Conservation (phyloP, 2,888 invertebrate species). For the Kryphioiulus occultus region DNA sequence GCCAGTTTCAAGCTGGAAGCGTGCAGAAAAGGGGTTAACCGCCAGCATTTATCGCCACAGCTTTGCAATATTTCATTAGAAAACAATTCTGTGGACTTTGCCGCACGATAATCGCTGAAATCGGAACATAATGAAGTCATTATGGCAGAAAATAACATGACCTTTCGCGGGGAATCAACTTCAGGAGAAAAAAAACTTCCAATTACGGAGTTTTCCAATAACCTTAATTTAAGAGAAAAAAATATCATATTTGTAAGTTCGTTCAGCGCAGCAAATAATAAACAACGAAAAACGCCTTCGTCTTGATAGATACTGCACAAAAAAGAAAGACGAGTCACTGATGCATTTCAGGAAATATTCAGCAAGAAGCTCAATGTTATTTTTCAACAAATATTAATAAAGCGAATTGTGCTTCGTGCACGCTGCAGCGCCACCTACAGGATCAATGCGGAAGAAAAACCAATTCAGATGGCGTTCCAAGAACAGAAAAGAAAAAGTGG, state of each 20-base stretch:
- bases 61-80: background rate
- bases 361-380: background rate
- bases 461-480: background rate
- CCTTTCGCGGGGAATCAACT: too few species aligned
- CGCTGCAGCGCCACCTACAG: background rate
- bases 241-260: too few species aligned
- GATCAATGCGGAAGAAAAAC: background rate
- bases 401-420: background rate
- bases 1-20: background rate
- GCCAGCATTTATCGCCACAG: background rate
- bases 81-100: background rate
- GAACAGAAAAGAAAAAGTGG: background rate
- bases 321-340: background rate
- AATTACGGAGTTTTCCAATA: too few species aligned
- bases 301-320: background rate
- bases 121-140: too few species aligned
- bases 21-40: background rate
- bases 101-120: background rate
- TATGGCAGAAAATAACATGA: too few species aligned
- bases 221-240: too few species aligned
- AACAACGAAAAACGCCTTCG: background rate
- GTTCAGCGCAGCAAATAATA: background rate
- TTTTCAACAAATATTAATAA: background rate
- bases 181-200: too few species aligned
- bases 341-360: background rate